Conservation (phyloP, 2,888 invertebrate genomes). For the Melinaea menophilus region DNA sequence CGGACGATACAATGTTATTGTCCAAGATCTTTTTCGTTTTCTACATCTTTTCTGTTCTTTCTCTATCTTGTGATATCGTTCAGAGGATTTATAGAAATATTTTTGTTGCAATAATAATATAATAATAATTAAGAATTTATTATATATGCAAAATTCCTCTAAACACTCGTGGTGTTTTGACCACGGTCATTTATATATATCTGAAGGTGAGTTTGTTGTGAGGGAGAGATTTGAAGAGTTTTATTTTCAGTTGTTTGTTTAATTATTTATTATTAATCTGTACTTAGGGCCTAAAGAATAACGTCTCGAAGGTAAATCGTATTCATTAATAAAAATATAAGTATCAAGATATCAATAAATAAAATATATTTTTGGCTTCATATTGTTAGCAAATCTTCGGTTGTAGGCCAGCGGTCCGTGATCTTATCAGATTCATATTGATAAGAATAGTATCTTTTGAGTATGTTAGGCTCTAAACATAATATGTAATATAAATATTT, state of each 20-base stretch:
- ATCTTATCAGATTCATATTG: conserved; percentile 24
- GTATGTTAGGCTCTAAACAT: conserved; percentile 69
- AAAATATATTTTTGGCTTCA: conserved; percentile 66
- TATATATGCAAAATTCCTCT: conserved; percentile 29
- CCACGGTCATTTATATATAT: conserved; percentile 45
- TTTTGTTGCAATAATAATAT: conserved; percentile 41
- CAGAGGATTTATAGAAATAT: conserved; percentile 35
- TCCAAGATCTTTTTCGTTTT: conserved; percentile 35
- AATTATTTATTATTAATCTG: conserved; percentile 51
- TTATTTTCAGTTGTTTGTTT: conserved; percentile 46
- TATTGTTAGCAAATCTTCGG: conserved; percentile 48
- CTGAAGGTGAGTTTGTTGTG: conserved; percentile 38
- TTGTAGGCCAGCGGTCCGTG: conserved; percentile 31
- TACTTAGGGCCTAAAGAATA: conserved; percentile 64
- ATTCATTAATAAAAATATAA: conserved; percentile 15
- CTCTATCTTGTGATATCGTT: conserved; percentile 50
- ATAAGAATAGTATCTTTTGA: conserved; percentile 28
- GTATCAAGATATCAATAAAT: conserved; percentile 20
- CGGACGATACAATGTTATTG: conserved; percentile 17
- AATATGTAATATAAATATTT: conserved; percentile 77
- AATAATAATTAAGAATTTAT: conserved; percentile 26
- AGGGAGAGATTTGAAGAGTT: conserved; percentile 41
- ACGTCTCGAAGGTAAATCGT: conserved; percentile 39
- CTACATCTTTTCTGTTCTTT: conserved; percentile 31
- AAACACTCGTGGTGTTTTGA: conserved; percentile 38